A percentile compares a stretch with the other conserved stretches of the same genome.
phyloP scores from a whole-genome alignment of 2,888 invertebrate genomes.

The Acanthosepion esculentum region DNA sequence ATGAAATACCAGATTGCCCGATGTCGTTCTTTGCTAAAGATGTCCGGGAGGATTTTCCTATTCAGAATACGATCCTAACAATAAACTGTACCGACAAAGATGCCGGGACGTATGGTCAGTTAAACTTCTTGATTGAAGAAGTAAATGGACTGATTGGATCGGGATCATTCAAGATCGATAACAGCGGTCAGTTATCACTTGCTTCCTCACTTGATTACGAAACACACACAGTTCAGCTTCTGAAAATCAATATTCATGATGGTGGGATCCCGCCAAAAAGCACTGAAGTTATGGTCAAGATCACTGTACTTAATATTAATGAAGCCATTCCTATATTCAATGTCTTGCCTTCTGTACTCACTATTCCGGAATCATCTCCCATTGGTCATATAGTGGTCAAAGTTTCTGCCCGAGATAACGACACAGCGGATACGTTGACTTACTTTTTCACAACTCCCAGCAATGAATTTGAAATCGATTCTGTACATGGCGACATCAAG shows the following conservation, averaged over 20 bases:
- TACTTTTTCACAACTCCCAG: conserved; percentile 55
- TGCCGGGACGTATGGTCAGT: conserved; percentile 52
- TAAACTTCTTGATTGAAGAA: conserved; percentile 52
- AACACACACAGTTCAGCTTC: conserved; percentile 52
- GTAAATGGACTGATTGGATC: conserved; percentile 56
- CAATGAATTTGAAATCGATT: conserved; percentile 57
- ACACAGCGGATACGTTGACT: conserved; percentile 56
- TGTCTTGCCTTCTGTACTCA: conserved; percentile 51
- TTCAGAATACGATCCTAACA: conserved; percentile 49
- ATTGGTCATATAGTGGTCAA: conserved; percentile 55
- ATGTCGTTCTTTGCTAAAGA: neutral
- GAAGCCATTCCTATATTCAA: conserved; percentile 63
- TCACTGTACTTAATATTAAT: conserved; percentile 63
- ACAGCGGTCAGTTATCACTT: conserved; percentile 57
- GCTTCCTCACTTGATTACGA: conserved; percentile 63
- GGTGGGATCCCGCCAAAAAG: conserved; percentile 55
- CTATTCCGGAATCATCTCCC: conserved; percentile 54
- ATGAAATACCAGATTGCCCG: conserved; percentile 54
- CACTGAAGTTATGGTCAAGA: conserved; percentile 58
- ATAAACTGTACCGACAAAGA: conserved; percentile 60
- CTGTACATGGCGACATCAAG: conserved; percentile 54
- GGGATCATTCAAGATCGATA: conserved; percentile 54
- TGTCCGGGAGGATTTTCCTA: neutral
- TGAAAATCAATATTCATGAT: conserved; percentile 61
- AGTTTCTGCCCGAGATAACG: conserved; percentile 60